Base-by-base conservation (phyloP, 92 coral and sea anemone species). In the Phymanthus crucifer region DNA sequence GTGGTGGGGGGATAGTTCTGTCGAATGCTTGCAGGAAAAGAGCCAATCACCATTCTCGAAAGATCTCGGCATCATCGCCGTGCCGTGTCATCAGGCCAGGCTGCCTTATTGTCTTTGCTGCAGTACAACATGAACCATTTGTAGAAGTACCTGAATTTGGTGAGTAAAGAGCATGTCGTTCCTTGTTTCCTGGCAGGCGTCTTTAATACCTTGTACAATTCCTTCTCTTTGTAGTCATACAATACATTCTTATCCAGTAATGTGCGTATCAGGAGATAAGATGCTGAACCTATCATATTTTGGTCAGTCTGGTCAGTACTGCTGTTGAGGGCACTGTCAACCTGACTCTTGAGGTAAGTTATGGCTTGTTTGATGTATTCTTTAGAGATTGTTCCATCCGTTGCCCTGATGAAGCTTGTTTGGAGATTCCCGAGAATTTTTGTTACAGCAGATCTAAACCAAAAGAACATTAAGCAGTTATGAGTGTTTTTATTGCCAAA, bases 71-170 rank as follows among this genome's bases (percentile, higher is more conserved):
- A n/a, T n/a, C n/a, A n/a, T n/a, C n/a, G n/a, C n/a, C n/a, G n/a
- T n/a, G n/a, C n/a, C n/a, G n/a, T n/a, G n/a, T n/a, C n/a, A n/a
- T n/a, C n/a, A n/a, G n/a, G n/a, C n/a, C n/a, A n/a, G n/a, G 24
- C 68, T 40, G 27, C 48, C 10, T 11, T 16, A 58, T 19, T 47
- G 69, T 52, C 13, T 46, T 75, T n/a, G n/a, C n/a, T n/a, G n/a
- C n/a, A n/a, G n/a, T n/a, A n/a, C n/a, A n/a, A n/a, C n/a, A n/a
- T n/a, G n/a, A n/a, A n/a, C n/a, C n/a, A 61, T 0, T 9, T 29
- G 4, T 8, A 26, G 19, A 32, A 31, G 14, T 87, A 92, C 97
- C 94, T 90, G 91, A 92, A 92, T 73, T 92, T 93, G 18, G 86
- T 87, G 14, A 92, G 70, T 52, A 87, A 47, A 3, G 97, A 92